Evolutionary conservation across 2,113 vertebrate genomes (phyloP).

Genomic region (Hemiprocne comata): DNA sequence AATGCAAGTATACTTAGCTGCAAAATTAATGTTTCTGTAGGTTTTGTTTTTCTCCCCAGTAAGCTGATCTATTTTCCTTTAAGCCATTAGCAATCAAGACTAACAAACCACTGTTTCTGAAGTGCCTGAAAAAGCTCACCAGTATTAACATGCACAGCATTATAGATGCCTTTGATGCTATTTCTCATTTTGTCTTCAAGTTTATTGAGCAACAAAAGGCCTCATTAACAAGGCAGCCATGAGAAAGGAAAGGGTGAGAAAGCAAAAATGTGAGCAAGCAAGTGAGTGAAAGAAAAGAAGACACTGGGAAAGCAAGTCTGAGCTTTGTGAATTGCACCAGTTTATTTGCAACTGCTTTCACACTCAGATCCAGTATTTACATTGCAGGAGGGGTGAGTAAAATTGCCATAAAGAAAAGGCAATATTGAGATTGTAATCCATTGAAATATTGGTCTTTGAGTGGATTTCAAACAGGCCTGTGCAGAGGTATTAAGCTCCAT

Average conservation of each 20-base stretch:
- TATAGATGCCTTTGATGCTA: background rate
- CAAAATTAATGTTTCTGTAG: constrained; percentile 6
- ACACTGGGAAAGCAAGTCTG: background rate
- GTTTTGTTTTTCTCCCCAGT: background rate
- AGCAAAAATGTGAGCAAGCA: background rate
- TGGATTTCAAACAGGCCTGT: background rate
- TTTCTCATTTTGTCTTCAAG: constrained; percentile 44
- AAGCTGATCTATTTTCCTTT: constrained; percentile 40
- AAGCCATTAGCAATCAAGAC: constrained; percentile 29
- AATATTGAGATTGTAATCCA: background rate
- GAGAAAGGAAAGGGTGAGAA: background rate
- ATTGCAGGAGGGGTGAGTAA: background rate
- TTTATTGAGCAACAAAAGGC: background rate
- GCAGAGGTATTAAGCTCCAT: background rate
- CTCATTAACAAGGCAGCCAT: constrained; percentile 8
- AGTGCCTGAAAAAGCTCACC: background rate
- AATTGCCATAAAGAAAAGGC: background rate
- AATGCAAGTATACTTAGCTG: constrained; percentile 1
- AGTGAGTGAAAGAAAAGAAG: background rate
- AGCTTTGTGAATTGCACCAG: background rate
- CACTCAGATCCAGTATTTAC: background rate
- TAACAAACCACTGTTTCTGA: constrained; percentile 38
- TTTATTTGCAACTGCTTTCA: constrained; percentile 2
- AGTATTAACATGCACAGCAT: constrained; percentile 1
- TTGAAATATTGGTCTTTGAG: background rate